Base-by-base conservation (phyloP, 1,140 invertebrate species). In the Rhynchophorus ferrugineus region DNA sequence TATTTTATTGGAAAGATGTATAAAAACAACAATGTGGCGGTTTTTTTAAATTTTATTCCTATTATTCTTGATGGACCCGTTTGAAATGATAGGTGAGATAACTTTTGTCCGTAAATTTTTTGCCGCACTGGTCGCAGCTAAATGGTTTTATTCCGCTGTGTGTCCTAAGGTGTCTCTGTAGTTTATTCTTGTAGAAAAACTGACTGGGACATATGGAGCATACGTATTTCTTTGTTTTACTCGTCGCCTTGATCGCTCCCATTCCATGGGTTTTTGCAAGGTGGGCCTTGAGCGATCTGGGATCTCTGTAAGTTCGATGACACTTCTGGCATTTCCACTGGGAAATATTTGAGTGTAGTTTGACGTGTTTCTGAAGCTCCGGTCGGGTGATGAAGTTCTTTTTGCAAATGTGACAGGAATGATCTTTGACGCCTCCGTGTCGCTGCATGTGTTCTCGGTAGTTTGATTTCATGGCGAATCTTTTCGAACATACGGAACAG, bases 101-200 rank as follows among this genome's bases (percentile, higher is more conserved):
- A 7, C 52, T 61, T 35, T 60, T 63, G 52, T 65, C 63, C 2
- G 50, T 57, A 41, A 64, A 78, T 66, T 65, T 72, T 56, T 83
- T 76, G 24, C 72, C 66, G 60, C 83, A 85, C 36, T 78, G 71
- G 47, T 72, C 69, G 62, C 83, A 84, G 55, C 71, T 72, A 62
- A 78, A 83, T 0, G 83, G 83, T 59, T 82, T 81, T 51, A 83
- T 78, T 1, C 83, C 83, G 3, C 82, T 83, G 67, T 87, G 84
- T 17, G 76, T 77, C 34, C 81, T 71, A 29, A 78, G 71, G 65
- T 87, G 84, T 3, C 75, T 77, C 34, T 78, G 75, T 1, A 85
- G 69, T 49, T 81, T 77, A n/a, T 70, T 70, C 8, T 72, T 69
- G 21, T 73, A 74, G 2, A 75, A 73, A 57, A 80, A 82, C 55